These are phyloP conservation scores for Nyctalus aviator DNA, from an alignment of 2,797 vertebrate genomes.

Conservation along the genomic window DNA sequence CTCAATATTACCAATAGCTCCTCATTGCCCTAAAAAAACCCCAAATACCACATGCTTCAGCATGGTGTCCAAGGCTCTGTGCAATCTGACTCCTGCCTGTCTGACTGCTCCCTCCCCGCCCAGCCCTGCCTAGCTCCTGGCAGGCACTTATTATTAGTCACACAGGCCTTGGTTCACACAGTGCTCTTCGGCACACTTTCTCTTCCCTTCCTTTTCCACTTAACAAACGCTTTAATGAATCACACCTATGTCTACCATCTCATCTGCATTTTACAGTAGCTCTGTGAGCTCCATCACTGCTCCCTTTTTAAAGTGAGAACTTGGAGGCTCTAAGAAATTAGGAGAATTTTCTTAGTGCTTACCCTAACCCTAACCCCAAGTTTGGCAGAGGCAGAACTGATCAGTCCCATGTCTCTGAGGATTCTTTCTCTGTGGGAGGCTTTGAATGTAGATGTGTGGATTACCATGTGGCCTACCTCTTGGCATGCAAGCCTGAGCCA, in stretches of 20 bases:
- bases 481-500: neutral
- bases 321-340: neutral
- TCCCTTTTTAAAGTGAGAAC: neutral
- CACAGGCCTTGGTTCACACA: neutral
- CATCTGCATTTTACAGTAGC: neutral
- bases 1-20: neutral
- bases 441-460: neutral
- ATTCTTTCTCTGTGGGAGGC: neutral
- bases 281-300: neutral
- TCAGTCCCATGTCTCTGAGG: neutral
- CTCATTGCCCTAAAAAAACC: neutral
- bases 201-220: neutral
- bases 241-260: neutral
- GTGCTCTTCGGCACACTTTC: neutral
- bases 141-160: neutral
- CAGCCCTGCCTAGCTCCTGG: accelerated
- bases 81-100: neutral
- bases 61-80: neutral
- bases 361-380: no score
- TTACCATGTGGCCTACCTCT: neutral
- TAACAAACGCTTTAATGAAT: neutral
- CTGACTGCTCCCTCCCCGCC: neutral
- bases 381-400: neutral
- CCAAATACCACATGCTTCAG: neutral
- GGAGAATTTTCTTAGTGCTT: neutral